Evolutionary conservation across 2,113 vertebrate species (phyloP).

Genomic region (Epinephelus cyanopodus): DNA sequence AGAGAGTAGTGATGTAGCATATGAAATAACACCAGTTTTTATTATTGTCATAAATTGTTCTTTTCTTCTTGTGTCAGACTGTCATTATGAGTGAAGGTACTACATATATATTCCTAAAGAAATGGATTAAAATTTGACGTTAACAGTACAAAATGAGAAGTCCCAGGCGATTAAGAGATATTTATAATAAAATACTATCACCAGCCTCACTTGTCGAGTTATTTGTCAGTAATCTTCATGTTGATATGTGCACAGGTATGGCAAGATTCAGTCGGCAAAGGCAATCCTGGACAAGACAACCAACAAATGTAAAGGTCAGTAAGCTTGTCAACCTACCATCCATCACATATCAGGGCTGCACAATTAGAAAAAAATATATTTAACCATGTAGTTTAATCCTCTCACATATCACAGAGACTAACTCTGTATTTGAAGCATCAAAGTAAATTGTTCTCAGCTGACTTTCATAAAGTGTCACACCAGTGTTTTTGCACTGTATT

Average conservation of each 20-base stretch:
- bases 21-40: conserved; percentile 4
- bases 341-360: neutral
- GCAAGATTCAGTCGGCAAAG: conserved; percentile 99
- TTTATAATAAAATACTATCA: neutral
- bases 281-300: conserved; percentile 99
- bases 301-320: conserved; percentile 99
- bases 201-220: neutral
- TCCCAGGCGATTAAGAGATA: neutral
- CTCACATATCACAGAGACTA: neutral
- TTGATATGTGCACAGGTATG: conserved; percentile 88
- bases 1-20: neutral
- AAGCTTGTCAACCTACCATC: neutral
- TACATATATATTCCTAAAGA: neutral
- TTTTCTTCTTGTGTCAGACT: neutral
- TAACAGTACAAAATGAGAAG: neutral
- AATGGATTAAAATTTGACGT: neutral
- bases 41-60: neutral
- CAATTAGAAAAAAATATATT: neutral
- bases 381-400: neutral
- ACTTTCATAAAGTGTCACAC: neutral
- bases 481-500: neutral
- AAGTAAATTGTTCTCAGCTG: neutral
- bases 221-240: conserved; percentile 22
- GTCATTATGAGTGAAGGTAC: neutral
- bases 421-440: neutral